Evolutionary conservation across 2,113 vertebrate species (phyloP).

Genomic region (Phaetusa simplex): DNA sequence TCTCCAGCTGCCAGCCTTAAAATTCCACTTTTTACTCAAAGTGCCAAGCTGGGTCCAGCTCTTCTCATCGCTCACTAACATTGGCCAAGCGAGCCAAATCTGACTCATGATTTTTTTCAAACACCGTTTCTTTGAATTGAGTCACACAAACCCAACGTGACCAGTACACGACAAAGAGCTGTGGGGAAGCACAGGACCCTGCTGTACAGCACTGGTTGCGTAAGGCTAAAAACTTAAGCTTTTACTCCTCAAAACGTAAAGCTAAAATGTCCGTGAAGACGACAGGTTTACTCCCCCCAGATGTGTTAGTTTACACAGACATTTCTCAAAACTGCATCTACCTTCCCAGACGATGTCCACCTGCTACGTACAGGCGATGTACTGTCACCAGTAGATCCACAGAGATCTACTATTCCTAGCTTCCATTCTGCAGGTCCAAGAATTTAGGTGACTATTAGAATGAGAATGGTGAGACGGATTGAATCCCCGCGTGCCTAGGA

Average conservation of each 20-base stretch:
- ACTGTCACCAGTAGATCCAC: neutral
- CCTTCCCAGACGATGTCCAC: neutral
- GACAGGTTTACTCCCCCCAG: neutral
- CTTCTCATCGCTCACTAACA: neutral
- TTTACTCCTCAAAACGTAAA: neutral
- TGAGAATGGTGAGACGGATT: neutral
- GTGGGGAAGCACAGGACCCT: neutral
- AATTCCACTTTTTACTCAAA: neutral
- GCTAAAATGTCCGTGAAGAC: neutral
- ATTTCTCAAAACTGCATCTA: neutral
- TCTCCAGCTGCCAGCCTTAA: neutral
- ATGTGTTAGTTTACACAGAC: neutral
- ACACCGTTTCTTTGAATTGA: neutral
- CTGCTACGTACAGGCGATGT: rapidly evolving
- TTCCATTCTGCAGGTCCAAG: neutral
- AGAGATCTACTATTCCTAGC: neutral
- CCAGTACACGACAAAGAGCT: rapidly evolving
- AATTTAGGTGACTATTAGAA: neutral
- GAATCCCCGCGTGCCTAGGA: neutral
- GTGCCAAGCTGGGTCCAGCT: neutral
- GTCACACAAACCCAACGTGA: neutral
- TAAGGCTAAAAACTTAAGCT: neutral
- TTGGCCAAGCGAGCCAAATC: neutral
- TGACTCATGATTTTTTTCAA: neutral
- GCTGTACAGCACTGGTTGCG: neutral